Percentiles rank a stretch among this genome's conserved stretches.
phyloP scores from a whole-genome alignment of 2,797 vertebrate species.

The Pagetopsis macropterus region DNA sequence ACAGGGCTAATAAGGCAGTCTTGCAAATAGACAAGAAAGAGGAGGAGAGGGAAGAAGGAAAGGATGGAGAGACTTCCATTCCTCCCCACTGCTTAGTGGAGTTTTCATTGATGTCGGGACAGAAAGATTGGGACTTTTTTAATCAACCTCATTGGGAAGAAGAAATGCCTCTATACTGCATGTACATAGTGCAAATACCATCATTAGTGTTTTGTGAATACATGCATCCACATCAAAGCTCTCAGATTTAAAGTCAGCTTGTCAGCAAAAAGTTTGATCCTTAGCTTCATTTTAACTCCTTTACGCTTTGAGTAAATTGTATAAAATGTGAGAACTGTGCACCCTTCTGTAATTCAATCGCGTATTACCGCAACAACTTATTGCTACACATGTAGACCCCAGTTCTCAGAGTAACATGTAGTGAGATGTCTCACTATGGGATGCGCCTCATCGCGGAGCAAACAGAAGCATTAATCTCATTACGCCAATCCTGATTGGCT shows the following conservation, averaged over 20 bases:
- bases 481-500: too few relatives aligned
- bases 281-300: neutral
- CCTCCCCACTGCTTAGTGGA: constrained; percentile 53
- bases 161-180: constrained; percentile 14
- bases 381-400: neutral
- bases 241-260: constrained; percentile 6
- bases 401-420: too few relatives aligned
- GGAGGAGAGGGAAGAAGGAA: constrained; percentile 45
- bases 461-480: too few relatives aligned
- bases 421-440: too few relatives aligned
- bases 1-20: constrained; percentile 78
- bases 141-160: constrained; percentile 51
- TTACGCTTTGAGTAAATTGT: neutral
- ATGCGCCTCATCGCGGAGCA: too few relatives aligned
- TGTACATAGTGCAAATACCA: constrained; percentile 30
- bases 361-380: neutral
- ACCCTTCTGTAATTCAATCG: neutral
- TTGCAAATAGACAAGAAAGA: constrained; percentile 66
- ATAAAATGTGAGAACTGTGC: neutral
- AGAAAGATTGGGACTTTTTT: constrained; percentile 54
- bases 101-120: constrained; percentile 53
- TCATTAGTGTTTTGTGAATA: constrained; percentile 49
- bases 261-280: constrained; percentile 23
- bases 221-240: constrained; percentile 6
- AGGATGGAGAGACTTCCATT: constrained; percentile 65